Evolutionary conservation across 2,888 invertebrate species (phyloP), one percentile per base, ranked within the genome.

Genomic region (Periphyllus acericola): DNA sequence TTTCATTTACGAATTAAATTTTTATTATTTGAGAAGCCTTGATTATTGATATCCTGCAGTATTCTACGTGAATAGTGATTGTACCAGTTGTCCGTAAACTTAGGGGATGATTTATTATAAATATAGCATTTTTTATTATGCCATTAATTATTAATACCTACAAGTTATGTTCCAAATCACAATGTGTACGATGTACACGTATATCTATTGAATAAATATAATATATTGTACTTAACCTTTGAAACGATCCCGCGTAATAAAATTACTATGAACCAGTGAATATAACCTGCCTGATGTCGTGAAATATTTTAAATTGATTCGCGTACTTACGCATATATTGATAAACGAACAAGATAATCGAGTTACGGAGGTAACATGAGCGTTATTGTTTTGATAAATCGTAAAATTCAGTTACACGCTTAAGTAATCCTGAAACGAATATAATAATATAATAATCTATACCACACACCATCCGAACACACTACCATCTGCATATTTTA

Each of bases 371-470:
- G 25, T 81, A 25, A 71, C 21, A 71, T 9, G 21, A 72, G 21
- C 34, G 9, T 82, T 74, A 32, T 34, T 52, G 17, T 74, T 72
- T 55, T 52, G n/a, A 72, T 72, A n/a, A 5, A 34, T 34, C 32
- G 46, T 32, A 25, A 8, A 14, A 72, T 34, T n/a, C 11, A 46
- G 3, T 34, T 32, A 52, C 52, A 72, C 34, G 21, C 40, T 80
- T 29, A 32, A 34, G 17, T 82, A 32, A 46, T 1, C 29, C 21
- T 25, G 5, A 32, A 52, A 72, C 32, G 17, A 46, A 21, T n/a
- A 60, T 36, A n/a, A n/a, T n/a, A 80, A 52, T 19, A 29, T 46
- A 29, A 76, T 76, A 29, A 76, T 76, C 46, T 76, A 46, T 29
- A 29, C 29, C 25, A n/a, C 25, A 68, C 0, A 71, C 2, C 29